These are phyloP conservation scores for Torymus auratus DNA, from an alignment of 2,888 invertebrate genomes.

Conservation along the genomic window DNA sequence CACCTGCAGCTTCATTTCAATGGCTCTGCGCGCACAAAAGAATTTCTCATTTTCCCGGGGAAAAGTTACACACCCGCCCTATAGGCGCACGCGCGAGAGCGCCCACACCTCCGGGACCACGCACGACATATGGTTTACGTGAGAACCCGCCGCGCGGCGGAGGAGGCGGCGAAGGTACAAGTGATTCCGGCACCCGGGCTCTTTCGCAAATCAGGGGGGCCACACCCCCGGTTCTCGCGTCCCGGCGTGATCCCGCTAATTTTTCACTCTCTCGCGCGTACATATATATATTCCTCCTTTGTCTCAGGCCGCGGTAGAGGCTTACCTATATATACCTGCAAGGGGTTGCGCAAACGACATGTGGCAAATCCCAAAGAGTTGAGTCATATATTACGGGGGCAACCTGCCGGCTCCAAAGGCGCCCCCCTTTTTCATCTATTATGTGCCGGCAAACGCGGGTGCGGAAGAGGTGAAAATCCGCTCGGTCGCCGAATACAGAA, in stretches of 20 bases:
- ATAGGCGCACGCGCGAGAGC: not conserved
- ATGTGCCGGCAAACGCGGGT: too few species aligned
- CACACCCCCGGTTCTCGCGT: slow-evolving; percentile 64
- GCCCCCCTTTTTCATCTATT: not conserved
- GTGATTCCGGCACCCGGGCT: slow-evolving; percentile 5
- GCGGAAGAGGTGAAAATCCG: not conserved
- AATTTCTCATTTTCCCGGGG: slow-evolving; percentile 49
- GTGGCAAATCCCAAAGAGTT: slow-evolving; percentile 44
- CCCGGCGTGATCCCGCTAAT: slow-evolving; percentile 69
- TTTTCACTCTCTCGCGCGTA: slow-evolving; percentile 53
- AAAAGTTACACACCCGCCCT: slow-evolving; percentile 14
- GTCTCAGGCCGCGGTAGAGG: not conserved
- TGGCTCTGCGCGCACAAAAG: slow-evolving; percentile 39
- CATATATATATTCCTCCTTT: not conserved
- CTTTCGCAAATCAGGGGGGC: slow-evolving; percentile 70
- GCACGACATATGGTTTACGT: slow-evolving; percentile 65
- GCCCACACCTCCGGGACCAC: slow-evolving; percentile 19
- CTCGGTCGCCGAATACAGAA: not conserved
- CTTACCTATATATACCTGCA: not conserved
- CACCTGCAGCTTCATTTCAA: slow-evolving; percentile 48
- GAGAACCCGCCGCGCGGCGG: slow-evolving; percentile 37
- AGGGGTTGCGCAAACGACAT: slow-evolving; percentile 44
- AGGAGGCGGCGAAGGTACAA: slow-evolving; percentile 48
- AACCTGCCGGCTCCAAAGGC: not conserved
- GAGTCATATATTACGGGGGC: slow-evolving; percentile 31